Conservation (phyloP, 2,888 invertebrate genomes). For the Drosophila demipolita region DNA sequence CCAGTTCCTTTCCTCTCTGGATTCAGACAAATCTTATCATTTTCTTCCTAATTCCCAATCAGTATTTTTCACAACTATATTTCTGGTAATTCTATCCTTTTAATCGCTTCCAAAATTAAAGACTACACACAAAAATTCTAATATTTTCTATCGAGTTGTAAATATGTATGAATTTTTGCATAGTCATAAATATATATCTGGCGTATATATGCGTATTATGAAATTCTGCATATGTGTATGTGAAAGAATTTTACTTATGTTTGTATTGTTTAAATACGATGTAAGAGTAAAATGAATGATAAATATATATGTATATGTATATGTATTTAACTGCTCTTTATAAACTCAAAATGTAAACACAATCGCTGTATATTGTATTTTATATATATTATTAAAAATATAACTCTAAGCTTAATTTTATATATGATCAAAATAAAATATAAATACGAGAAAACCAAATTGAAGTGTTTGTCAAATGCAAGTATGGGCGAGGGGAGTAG, state of each 20-base stretch:
- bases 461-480: neutral
- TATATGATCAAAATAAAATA: slow-evolving; percentile 66
- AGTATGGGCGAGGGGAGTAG: neutral
- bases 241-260: slow-evolving; percentile 49
- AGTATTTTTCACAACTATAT: slow-evolving; percentile 58
- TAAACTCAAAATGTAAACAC: slow-evolving; percentile 41
- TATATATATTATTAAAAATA: slow-evolving; percentile 40
- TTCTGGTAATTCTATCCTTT: slow-evolving; percentile 19
- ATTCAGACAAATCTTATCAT: slow-evolving; percentile 11
- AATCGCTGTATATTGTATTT: slow-evolving; percentile 66
- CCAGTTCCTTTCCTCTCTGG: slow-evolving; percentile 50
- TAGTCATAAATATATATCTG: slow-evolving; percentile 62
- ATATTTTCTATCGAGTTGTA: slow-evolving; percentile 74
- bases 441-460: slow-evolving; percentile 31
- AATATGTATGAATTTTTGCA: slow-evolving; percentile 77
- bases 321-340: slow-evolving; percentile 44
- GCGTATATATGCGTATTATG: slow-evolving; percentile 52
- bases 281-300: slow-evolving; percentile 39
- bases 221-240: slow-evolving; percentile 68
- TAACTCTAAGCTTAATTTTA: slow-evolving; percentile 61
- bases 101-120: slow-evolving; percentile 35
- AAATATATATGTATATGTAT: slow-evolving; percentile 24
- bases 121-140: slow-evolving; percentile 68
- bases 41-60: slow-evolving; percentile 34
- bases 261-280: slow-evolving; percentile 47